Conservation (phyloP, 2,888 invertebrate species). For the Drosophila crucigera region DNA sequence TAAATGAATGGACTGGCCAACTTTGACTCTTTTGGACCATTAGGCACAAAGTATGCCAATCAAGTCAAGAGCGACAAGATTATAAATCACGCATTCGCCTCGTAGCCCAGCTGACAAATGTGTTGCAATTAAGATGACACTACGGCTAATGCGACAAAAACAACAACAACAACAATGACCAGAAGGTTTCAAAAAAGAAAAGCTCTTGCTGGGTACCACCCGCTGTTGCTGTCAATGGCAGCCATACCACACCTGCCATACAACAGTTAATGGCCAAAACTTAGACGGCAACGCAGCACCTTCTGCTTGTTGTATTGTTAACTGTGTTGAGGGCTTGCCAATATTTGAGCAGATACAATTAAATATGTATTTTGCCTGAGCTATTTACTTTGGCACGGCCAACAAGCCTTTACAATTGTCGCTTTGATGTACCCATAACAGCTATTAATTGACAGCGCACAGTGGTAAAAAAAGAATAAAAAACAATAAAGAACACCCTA, state of each 20-base stretch:
- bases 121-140: conserved; percentile 70
- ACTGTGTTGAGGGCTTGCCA: conserved; percentile 52
- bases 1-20: conserved; percentile 36
- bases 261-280: conserved; percentile 44
- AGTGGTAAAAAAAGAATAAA: neutral
- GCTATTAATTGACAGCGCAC: conserved; percentile 40
- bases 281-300: conserved; percentile 38
- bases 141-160: conserved; percentile 61
- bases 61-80: conserved; percentile 30
- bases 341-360: conserved; percentile 64
- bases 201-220: conserved; percentile 6
- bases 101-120: conserved; percentile 50
- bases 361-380: conserved; percentile 49
- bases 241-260: conserved; percentile 52
- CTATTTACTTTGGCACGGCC: conserved; percentile 38
- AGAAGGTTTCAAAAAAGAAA: neutral
- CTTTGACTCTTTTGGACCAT: conserved; percentile 41
- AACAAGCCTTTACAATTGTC: conserved; percentile 26
- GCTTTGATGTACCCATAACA: conserved; percentile 34
- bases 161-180: conserved; percentile 25
- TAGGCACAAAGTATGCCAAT: conserved; percentile 47
- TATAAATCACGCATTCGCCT: conserved; percentile 52
- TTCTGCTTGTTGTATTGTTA: conserved; percentile 34
- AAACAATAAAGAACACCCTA: neutral
- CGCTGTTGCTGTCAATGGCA: conserved; percentile 44